Evolutionary conservation across 2,888 invertebrate species (phyloP).

Genomic region (Cheilosia vulpina): DNA sequence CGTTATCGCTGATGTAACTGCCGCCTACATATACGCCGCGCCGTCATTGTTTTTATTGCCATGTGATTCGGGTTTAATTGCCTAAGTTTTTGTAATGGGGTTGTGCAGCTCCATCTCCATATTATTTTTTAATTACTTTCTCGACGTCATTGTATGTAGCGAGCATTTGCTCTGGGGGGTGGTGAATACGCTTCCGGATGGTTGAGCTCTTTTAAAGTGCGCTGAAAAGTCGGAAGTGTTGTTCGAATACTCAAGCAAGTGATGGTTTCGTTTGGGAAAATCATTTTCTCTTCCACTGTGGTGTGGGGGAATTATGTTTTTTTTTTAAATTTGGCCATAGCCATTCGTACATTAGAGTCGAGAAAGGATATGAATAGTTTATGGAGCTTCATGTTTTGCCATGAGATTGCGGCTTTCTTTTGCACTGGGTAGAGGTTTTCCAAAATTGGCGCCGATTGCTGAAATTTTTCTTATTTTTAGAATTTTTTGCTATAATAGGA

Average conservation of each 20-base stretch:
- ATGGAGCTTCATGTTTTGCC: too few species aligned
- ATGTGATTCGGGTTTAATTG: constrained; percentile 74
- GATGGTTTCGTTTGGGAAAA: neutral
- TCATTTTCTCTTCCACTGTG: neutral
- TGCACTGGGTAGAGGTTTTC: too few species aligned
- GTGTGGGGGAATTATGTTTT: too few species aligned
- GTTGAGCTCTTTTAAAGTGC: constrained; percentile 1
- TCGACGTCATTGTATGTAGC: constrained; percentile 24
- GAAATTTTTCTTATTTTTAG: too few species aligned
- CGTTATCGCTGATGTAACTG: constrained; percentile 73
- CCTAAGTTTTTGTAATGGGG: constrained; percentile 64
- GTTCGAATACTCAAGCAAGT: neutral
- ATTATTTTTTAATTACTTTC: constrained; percentile 56
- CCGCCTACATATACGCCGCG: constrained; percentile 54
- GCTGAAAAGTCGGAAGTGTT: constrained; percentile 22
- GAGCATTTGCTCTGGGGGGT: neutral
- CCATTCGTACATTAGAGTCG: too few species aligned
- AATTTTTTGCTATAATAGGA: too few species aligned
- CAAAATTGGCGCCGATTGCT: too few species aligned
- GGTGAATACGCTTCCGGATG: neutral
- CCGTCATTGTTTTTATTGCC: constrained; percentile 71
- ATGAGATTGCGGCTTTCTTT: too few species aligned
- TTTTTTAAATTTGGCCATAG: too few species aligned
- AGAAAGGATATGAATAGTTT: too few species aligned
- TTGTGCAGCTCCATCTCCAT: constrained; percentile 13